Percentiles rank a stretch among this genome's conserved stretches.
Evolutionary conservation across 2,113 vertebrate species (phyloP).

Genomic region (Polypterus senegalus): DNA sequence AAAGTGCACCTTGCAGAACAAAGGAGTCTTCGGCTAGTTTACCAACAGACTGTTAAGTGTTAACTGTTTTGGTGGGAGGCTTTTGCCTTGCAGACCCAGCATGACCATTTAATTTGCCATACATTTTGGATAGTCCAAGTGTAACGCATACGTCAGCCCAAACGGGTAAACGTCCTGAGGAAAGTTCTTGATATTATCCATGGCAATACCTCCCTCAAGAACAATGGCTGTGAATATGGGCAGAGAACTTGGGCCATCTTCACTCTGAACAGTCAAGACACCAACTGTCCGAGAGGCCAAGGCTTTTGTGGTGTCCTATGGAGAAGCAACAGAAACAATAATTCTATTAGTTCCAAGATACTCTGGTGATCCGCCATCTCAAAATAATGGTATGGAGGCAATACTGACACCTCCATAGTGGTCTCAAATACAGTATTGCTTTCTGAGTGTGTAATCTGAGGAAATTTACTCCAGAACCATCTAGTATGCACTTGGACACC

Average conservation of each 20-base stretch:
- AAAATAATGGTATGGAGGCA: background rate
- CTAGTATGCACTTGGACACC: background rate
- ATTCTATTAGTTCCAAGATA: background rate
- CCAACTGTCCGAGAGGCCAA: conserved; percentile 4
- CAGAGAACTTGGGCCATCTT: conserved; percentile 11
- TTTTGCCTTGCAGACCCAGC: background rate
- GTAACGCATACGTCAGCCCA: background rate
- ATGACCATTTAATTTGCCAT: conserved; percentile 7
- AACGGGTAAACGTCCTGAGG: conserved; percentile 14
- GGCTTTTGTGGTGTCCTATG: background rate
- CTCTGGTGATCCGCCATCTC: background rate
- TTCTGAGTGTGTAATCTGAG: background rate
- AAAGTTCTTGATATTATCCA: conserved; percentile 16
- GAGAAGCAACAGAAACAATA: conserved; percentile 1
- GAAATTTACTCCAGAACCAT: background rate
- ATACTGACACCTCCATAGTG: background rate
- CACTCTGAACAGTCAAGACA: conserved; percentile 3
- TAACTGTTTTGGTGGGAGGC: conserved; percentile 2
- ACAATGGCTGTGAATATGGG: conserved; percentile 16
- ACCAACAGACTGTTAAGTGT: background rate
- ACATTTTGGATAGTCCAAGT: conserved; percentile 9
- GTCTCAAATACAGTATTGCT: conserved; percentile 3
- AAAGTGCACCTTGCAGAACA: too few species aligned
- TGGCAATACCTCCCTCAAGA: conserved; percentile 13
- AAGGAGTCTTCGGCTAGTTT: too few species aligned